Evolutionary conservation across 2,113 vertebrate genomes (phyloP), one percentile per base, ranked within the genome.

Genomic region (Laticauda colubrina): DNA sequence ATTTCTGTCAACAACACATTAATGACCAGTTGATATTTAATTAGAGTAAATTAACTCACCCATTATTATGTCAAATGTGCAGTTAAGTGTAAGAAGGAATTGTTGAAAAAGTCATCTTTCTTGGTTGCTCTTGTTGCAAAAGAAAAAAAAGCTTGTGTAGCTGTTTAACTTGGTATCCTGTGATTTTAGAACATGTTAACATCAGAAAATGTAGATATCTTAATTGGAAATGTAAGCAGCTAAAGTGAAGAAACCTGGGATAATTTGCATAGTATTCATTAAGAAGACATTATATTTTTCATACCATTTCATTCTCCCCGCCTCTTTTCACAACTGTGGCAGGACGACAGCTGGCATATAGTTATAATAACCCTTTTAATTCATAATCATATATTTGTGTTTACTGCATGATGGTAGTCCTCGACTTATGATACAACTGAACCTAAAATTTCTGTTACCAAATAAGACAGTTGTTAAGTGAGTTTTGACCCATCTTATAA

Each of bases 11-110:
- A 95, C 92, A 51, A 69, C 45, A 56, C 11, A 2, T 87, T 91
- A 10, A 51, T 92, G 15, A 89, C 39, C 23, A 87, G 88, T 54
- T 90, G 57, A 53, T 90, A 51, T 92, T 94, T 90, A 92, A 88
- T 90, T 92, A 90, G 54, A 86, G 2, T 93, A 85, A 86, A 93
- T 94, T 94, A 87, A 39, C 92, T 11, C 48, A 90, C 55, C 55
- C 81, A 86, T 93, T 93, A 93, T 87, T 90, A 89, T 85, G 61
- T 26, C 23, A 94, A 92, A 91, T 94, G 15, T 89, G 90, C 89
- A 94, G 48, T 90, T 75, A 93, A 94, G n/a, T 90, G 55, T 14
- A 59, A 94, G 61, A 0, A 1, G 43, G 15, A 0, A 4, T 92
- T 91, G 85, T 88, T 95, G 91, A 56, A 93, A 91, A 5, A 64